These are phyloP conservation scores for Mohoua ochrocephala DNA, from an alignment of 2,113 vertebrate species.

Conservation along the genomic window DNA sequence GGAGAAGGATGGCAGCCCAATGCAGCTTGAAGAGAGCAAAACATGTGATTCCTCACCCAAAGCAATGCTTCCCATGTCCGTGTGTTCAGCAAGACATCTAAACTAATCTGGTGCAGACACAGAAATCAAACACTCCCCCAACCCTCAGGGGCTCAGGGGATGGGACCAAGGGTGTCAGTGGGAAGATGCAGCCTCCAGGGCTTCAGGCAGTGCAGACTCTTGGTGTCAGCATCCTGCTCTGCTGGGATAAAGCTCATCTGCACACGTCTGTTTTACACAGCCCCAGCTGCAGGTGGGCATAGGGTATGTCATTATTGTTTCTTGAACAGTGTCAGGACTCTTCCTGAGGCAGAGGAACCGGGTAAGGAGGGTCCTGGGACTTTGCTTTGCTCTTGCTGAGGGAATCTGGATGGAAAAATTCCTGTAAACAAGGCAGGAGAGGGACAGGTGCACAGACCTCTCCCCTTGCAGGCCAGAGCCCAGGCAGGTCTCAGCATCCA, in stretches of 20 bases:
- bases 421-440: neutral
- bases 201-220: neutral
- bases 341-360: neutral
- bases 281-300: neutral
- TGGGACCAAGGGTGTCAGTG: neutral
- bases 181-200: neutral
- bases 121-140: neutral
- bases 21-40: neutral
- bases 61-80: accelerated
- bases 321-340: neutral
- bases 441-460: accelerated
- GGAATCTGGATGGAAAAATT: neutral
- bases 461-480: neutral
- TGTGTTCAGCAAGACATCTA: accelerated
- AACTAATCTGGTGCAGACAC: neutral
- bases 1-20: neutral
- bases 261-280: accelerated
- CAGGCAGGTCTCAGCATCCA: neutral
- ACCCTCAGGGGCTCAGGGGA: neutral
- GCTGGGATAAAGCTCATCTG: neutral
- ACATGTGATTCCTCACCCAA: neutral
- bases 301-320: neutral
- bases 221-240: neutral
- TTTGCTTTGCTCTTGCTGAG: neutral
- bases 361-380: neutral